A percentile compares a stretch with the other conserved stretches of the same genome.
phyloP scores from a whole-genome alignment of 2,113 vertebrate species.

The Bambusicola thoracicus region DNA sequence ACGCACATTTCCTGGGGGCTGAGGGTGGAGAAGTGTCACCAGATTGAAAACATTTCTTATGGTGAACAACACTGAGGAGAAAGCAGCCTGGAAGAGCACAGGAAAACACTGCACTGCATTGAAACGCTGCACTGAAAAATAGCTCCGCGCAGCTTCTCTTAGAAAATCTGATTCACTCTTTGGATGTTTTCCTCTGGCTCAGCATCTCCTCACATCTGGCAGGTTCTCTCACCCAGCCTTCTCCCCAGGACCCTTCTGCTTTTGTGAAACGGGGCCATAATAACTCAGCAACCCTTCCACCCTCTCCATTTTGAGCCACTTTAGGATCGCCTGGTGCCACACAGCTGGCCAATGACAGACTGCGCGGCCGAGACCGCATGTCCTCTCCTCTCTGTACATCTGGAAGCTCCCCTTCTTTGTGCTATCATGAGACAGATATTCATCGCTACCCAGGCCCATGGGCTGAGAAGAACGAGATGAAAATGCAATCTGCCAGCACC shows the following conservation, averaged over 20 bases:
- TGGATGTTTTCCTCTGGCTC: not conserved
- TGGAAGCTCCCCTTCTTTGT: not conserved
- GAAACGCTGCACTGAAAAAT: not conserved
- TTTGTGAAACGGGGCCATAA: not conserved
- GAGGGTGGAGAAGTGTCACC: not conserved
- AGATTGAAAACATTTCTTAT: not conserved
- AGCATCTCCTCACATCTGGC: slow-evolving; percentile 33
- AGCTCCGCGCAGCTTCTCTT: not conserved
- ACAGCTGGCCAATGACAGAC: not conserved
- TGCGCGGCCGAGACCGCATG: not conserved
- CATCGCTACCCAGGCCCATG: not conserved
- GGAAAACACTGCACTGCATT: not conserved
- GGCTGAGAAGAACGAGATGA: not conserved
- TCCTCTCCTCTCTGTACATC: slow-evolving; percentile 17
- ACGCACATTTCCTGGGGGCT: not conserved
- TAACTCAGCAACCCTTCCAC: not conserved
- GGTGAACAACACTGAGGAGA: not conserved
- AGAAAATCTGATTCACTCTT: not conserved
- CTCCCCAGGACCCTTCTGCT: not conserved
- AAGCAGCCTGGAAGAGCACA: not conserved
- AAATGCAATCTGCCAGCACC: slow-evolving; percentile 21
- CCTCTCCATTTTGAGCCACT: not conserved
- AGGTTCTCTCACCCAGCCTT: not conserved
- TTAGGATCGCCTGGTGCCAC: slow-evolving; percentile 17
- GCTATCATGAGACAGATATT: not conserved